Base-by-base conservation (phyloP, 1,140 invertebrate species). In the Musca domestica region DNA sequence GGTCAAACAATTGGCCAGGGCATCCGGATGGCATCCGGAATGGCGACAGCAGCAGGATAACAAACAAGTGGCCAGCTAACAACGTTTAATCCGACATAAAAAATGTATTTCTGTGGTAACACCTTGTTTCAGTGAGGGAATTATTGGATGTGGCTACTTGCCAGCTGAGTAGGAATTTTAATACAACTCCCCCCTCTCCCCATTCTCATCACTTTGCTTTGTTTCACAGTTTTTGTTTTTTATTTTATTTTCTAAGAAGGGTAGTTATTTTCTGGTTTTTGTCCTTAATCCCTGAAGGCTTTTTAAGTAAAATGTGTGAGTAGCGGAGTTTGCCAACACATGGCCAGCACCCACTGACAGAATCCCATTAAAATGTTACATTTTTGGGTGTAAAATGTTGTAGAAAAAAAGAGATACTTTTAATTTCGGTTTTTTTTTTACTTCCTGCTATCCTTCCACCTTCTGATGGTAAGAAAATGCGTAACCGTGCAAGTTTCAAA, bases 391-490 rank as follows among this genome's bases (percentile, higher is more conserved):
- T 34, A 41, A 27, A n/a, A n/a, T 25, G 54, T 6, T 2, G n/a
- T n/a, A 17, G 7, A 58, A 27, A 17, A 58, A 58, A 52, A 27
- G 20, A 56, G 27, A 61, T 34, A 10, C 27, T 61, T 61, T 61
- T 61, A 34, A 61, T 61, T 61, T n/a, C n/a, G n/a, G n/a, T n/a
- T n/a, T n/a, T 61, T 56, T 61, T 34, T 12, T 61, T 12, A 34
- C 41, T 34, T 34, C 34, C 52, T 61, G 10, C 54, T n/a, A n/a
- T n/a, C n/a, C n/a, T n/a, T n/a, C n/a, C n/a, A n/a, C n/a, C n/a
- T n/a, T n/a, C n/a, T n/a, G n/a, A n/a, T n/a, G n/a, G n/a, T n/a
- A n/a, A n/a, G 27, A 17, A 61, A 58, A 17, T 23, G 15, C 22
- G 10, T 12, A 54, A 54, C 22, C 15, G 22, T 54, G 23, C 30